Evolutionary conservation across 2,888 invertebrate genomes (phyloP), one percentile per base, ranked within the genome.

Genomic region (Chloroclysta siterata): DNA sequence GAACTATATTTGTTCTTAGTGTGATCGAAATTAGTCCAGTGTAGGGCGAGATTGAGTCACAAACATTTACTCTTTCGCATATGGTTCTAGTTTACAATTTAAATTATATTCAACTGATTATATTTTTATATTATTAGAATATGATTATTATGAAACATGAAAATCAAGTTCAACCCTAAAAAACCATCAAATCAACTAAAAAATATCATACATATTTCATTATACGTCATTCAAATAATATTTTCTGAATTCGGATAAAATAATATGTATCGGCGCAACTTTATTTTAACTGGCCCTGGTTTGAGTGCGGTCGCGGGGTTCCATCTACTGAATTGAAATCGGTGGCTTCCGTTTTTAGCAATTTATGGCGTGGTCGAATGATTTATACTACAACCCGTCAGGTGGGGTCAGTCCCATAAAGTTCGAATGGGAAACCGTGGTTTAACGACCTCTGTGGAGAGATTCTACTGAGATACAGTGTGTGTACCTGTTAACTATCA

Each of bases 341-440:
- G 50, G 60, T 42, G 64, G 64, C 52, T 60, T 53, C 56, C 60
- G 60, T 60, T 65, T 63, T 65, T 67, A 59, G 67, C 55, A 57
- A 70, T 70, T 68, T 68, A 70, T 62, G 61, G 63, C 51, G 63
- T 52, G 67, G 65, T 62, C 60, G 36, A 52, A 22, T 62, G 62
- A 70, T 68, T 65, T 65, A 68, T 64, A 44, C 54, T 29, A 48
- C 51, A 11, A 42, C 44, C 55, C 42, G 58, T 22, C 62, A 53
- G 56, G 59, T 62, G 63, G 55, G 63, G 65, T 61, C 65, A 33
- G 14, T 28, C 53, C 53, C 46, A 62, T 66, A 62, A 55, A 66
- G 59, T 60, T 53, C 62, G 59, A 66, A 52, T 52, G 62, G 53
- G 55, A 42, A 58, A 58, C 59, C 39, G 55, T 36, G 62, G 61